A percentile compares a stretch with the other conserved stretches of the same genome.
These are phyloP conservation scores for Podargus strigoides DNA, from an alignment of 2,797 vertebrate species.

Conservation along the genomic window DNA sequence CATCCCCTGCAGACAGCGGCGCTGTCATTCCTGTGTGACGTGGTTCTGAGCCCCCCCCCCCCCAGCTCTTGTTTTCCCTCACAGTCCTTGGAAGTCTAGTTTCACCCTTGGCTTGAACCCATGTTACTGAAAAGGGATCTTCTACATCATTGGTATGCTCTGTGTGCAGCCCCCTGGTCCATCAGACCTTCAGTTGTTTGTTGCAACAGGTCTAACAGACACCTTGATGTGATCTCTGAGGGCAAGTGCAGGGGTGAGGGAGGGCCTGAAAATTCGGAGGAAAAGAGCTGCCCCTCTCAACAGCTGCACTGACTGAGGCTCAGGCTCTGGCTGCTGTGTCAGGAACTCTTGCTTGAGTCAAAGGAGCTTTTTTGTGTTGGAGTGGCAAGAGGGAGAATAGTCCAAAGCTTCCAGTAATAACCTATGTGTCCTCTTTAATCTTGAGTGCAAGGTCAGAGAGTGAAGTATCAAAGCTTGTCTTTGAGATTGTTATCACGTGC, in stretches of 20 bases:
- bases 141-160: not conserved
- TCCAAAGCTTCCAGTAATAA: constrained; percentile 24
- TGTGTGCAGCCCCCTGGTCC: not conserved
- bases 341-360: not conserved
- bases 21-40: fast-evolving
- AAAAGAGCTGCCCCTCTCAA: not conserved
- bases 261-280: not conserved
- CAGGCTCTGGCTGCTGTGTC: not conserved
- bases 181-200: not conserved
- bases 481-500: not conserved
- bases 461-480: not conserved
- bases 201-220: not conserved
- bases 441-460: not conserved
- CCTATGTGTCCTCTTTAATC: not conserved
- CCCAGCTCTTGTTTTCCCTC: not conserved
- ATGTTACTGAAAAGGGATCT: fast-evolving
- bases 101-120: not conserved
- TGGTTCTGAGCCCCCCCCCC: not conserved
- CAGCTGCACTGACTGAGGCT: not conserved
- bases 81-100: not conserved
- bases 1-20: not conserved
- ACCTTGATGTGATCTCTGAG: fast-evolving
- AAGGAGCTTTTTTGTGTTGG: not conserved
- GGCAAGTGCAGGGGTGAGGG: not conserved
- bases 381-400: not conserved